Percentiles rank a stretch among this genome's conserved stretches.
Conservation (phyloP, 2,113 vertebrate species). For the Apodemus speciosus region DNA sequence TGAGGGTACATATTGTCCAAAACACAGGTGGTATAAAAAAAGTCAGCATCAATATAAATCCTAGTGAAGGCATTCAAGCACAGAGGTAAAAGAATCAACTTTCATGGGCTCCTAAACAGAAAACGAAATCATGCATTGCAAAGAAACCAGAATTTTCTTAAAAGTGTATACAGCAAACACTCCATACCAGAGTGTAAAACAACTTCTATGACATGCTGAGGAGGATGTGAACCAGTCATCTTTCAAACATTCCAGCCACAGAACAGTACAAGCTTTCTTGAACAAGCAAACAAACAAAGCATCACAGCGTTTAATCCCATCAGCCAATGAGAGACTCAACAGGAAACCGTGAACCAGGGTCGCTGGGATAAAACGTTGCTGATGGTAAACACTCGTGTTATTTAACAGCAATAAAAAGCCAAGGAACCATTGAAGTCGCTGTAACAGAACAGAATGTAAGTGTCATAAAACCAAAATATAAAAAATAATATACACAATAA, state of each 20-base stretch:
- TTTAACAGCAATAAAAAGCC: conserved; percentile 63
- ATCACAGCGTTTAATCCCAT: neutral
- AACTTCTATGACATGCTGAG: neutral
- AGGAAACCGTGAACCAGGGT: neutral
- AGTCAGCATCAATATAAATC: conserved; percentile 23
- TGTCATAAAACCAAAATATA: conserved; percentile 60
- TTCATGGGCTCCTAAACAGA: neutral
- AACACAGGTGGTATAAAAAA: conserved; percentile 30
- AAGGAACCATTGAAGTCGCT: conserved; percentile 42
- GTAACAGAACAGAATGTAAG: conserved; percentile 46
- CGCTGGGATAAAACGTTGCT: neutral
- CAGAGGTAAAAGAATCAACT: neutral
- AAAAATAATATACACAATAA: conserved; percentile 62
- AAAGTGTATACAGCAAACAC: neutral
- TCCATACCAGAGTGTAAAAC: neutral
- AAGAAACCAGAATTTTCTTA: neutral
- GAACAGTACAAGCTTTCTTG: neutral
- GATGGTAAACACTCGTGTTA: conserved; percentile 19
- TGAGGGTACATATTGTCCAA: neutral
- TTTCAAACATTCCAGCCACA: conserved; percentile 17
- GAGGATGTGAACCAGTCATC: neutral
- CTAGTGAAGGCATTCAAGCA: conserved; percentile 7
- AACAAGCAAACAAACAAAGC: neutral
- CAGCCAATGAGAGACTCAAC: conserved; percentile 24
- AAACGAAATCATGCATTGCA: neutral